Evolutionary conservation across 2,113 vertebrate genomes (phyloP).

Genomic region (Neomonachus schauinslandi): DNA sequence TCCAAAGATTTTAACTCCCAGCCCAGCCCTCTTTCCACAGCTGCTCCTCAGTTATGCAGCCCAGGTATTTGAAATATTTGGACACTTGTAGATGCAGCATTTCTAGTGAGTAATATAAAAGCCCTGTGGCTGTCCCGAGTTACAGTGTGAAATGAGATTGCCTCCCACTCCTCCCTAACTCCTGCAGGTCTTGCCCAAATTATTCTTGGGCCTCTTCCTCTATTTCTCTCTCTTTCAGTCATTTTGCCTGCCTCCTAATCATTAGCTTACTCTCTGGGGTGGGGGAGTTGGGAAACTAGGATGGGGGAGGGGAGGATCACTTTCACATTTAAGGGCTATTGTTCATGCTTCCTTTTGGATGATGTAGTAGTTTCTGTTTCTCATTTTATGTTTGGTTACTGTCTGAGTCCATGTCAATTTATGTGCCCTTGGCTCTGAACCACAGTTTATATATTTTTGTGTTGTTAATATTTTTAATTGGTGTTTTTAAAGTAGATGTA

Average conservation of each 20-base stretch:
- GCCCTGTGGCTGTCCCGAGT: not conserved
- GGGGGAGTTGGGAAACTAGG: not conserved
- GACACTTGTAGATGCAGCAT: not conserved
- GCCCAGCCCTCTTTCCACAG: not conserved
- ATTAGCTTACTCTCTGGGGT: not conserved
- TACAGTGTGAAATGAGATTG: not conserved
- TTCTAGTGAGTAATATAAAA: not conserved
- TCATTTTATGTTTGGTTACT: constrained; percentile 70
- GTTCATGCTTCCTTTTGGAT: not conserved
- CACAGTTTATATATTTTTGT: constrained; percentile 71
- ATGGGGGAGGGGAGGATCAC: not conserved
- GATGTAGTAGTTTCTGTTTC: constrained; percentile 64
- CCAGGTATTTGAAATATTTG: not conserved
- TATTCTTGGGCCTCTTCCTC: not conserved
- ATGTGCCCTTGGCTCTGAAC: constrained; percentile 61
- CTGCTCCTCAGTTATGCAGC: not conserved
- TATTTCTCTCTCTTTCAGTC: not conserved
- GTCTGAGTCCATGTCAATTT: constrained; percentile 68
- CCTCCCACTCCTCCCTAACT: not conserved
- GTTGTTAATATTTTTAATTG: constrained; percentile 81
- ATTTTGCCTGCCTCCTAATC: not conserved
- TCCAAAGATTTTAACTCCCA: not conserved
- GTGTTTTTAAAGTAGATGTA: constrained; percentile 77
- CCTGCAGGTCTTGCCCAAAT: not conserved
- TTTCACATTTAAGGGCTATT: constrained; percentile 49